phyloP scores from a whole-genome alignment of 2,113 vertebrate species.

The Tragelaphus scriptus region DNA sequence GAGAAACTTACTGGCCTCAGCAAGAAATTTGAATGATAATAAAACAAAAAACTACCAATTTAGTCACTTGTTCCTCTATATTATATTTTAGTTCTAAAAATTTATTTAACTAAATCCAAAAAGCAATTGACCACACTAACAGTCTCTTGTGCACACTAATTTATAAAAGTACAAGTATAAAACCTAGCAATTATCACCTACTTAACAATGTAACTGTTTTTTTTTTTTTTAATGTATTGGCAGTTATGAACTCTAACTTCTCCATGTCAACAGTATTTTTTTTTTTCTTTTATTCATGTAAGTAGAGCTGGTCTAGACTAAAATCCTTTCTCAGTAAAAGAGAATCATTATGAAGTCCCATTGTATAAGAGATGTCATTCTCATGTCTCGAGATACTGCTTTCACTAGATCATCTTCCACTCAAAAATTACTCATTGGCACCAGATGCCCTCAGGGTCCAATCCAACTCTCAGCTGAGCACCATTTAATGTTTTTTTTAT shows the following conservation, averaged over 20 bases:
- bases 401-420: background rate
- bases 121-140: background rate
- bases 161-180: background rate
- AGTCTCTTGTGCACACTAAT: background rate
- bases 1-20: slow-evolving; percentile 61
- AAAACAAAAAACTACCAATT: slow-evolving; percentile 67
- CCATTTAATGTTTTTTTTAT: background rate
- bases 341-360: background rate
- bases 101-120: background rate
- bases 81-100: slow-evolving; percentile 53
- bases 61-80: slow-evolving; percentile 72
- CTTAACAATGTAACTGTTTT: background rate
- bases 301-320: background rate
- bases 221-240: background rate
- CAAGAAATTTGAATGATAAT: slow-evolving; percentile 63
- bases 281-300: background rate
- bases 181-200: background rate
- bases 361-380: background rate
- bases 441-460: background rate
- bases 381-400: background rate
- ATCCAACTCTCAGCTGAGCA: background rate
- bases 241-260: background rate
- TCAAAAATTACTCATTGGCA: background rate
- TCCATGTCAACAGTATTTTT: background rate
- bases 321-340: background rate